Conservation (phyloP, 2,888 invertebrate genomes). For the Conomelus anceps region DNA sequence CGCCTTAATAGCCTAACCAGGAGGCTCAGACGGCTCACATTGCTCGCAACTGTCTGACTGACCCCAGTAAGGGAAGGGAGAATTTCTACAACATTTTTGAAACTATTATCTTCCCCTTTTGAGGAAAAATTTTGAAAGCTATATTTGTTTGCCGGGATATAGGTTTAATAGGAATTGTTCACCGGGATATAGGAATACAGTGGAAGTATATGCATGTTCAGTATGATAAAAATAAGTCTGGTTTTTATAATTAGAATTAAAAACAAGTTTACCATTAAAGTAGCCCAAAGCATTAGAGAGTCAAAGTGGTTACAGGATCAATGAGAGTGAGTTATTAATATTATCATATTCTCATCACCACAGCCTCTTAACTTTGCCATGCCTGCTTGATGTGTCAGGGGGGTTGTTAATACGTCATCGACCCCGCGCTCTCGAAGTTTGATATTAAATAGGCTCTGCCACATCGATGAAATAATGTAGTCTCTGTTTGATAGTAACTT, state of each 20-base stretch:
- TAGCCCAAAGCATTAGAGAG: not conserved
- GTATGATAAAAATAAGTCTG: not conserved
- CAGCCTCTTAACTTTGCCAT: not conserved
- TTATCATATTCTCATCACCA: not conserved
- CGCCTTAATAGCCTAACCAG: too few species aligned
- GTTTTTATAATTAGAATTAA: not conserved
- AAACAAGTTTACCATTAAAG: not conserved
- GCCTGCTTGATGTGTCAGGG: not conserved
- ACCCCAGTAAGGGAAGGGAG: too few species aligned
- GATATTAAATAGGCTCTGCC: not conserved
- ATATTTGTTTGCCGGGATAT: too few species aligned
- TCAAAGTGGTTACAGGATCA: not conserved
- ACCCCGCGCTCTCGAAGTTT: not conserved
- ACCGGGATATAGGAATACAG: too few species aligned
- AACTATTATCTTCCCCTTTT: too few species aligned
- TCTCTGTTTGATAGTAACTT: not conserved
- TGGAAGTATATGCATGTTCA: too few species aligned
- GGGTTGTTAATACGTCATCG: not conserved
- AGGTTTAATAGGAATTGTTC: too few species aligned
- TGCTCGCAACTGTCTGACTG: too few species aligned
- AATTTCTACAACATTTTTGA: too few species aligned
- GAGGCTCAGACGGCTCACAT: too few species aligned
- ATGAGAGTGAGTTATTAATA: not conserved
- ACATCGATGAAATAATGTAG: not conserved
- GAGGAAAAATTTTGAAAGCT: too few species aligned